A percentile compares a stretch with the other conserved stretches of the same genome.
Conservation (phyloP, 2,888 invertebrate genomes). For the Diplazon laetatorius region DNA sequence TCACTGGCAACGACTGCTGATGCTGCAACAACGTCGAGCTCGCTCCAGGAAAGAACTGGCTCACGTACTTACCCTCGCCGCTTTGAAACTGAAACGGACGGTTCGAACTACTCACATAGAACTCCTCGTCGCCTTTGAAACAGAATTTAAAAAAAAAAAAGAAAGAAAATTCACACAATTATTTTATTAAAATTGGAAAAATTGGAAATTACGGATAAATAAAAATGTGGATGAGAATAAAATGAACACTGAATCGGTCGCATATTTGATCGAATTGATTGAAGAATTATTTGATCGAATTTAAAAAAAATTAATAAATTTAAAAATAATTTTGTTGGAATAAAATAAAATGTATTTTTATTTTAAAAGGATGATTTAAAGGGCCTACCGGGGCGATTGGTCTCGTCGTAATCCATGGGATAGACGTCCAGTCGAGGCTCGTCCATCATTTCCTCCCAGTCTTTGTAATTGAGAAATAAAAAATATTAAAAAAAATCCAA, state of each 20-base stretch:
- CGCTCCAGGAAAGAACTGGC: conserved; percentile 89
- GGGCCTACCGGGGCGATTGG: conserved; percentile 74
- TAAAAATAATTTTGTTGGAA: too few species aligned
- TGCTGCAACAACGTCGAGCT: conserved; percentile 71
- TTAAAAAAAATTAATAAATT: too few species aligned
- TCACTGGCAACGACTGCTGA: conserved; percentile 65
- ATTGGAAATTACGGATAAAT: too few species aligned
- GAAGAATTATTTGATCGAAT: too few species aligned
- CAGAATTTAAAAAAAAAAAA: conserved; percentile 31
- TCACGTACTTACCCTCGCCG: conserved; percentile 84
- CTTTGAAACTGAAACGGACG: conserved; percentile 87
- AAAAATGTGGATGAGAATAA: too few species aligned
- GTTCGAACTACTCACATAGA: conserved; percentile 89
- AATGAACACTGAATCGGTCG: too few species aligned
- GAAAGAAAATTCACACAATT: too few species aligned
- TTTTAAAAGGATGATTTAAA: conserved; percentile 25
- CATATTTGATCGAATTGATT: too few species aligned
- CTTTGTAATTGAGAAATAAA: conserved; percentile 59
- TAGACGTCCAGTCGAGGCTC: conserved; percentile 78
- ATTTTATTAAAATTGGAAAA: background rate
- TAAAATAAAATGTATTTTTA: too few species aligned
- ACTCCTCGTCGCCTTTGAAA: conserved; percentile 85
- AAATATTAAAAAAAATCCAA: too few species aligned
- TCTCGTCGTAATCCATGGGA: conserved; percentile 79
- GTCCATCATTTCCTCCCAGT: conserved; percentile 81